phyloP scores from a whole-genome alignment of 2,113 vertebrate species.

The Siniperca knerii region DNA sequence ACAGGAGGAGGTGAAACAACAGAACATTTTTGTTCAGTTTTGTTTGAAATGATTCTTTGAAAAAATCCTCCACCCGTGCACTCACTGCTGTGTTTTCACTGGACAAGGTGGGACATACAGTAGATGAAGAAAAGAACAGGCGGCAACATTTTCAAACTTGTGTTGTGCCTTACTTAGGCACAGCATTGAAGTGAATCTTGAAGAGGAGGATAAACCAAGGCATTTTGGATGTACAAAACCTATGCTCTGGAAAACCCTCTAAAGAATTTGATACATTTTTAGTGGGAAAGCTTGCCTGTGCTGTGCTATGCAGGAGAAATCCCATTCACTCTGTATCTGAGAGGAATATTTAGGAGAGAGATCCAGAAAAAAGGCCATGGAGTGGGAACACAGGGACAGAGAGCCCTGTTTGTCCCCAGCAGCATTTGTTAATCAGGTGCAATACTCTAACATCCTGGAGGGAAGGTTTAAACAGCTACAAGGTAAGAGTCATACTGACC shows the following conservation, averaged over 20 bases:
- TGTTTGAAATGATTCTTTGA: slow-evolving; percentile 64
- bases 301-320: slow-evolving; percentile 68
- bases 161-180: slow-evolving; percentile 38
- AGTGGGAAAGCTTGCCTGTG: slow-evolving; percentile 24
- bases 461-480: slow-evolving; percentile 95
- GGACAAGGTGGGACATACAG: slow-evolving; percentile 57
- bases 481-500: slow-evolving; percentile 85
- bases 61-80: slow-evolving; percentile 27
- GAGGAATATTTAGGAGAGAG: slow-evolving; percentile 58
- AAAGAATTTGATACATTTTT: slow-evolving; percentile 44
- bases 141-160: slow-evolving; percentile 52
- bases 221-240: slow-evolving; percentile 47
- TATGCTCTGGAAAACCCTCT: slow-evolving; percentile 12
- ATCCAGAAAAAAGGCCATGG: slow-evolving; percentile 67
- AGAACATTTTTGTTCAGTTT: slow-evolving; percentile 66
- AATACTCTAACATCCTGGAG: slow-evolving; percentile 92
- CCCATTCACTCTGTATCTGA: slow-evolving; percentile 55
- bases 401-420: slow-evolving; percentile 88
- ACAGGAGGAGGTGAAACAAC: slow-evolving; percentile 59
- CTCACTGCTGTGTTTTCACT: slow-evolving; percentile 52
- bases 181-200: slow-evolving; percentile 24
- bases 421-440: slow-evolving; percentile 91
- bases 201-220: slow-evolving; percentile 43
- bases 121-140: slow-evolving; percentile 55
- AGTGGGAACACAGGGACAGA: slow-evolving; percentile 78